Conservation (phyloP, 1,140 invertebrate species). For the Zaprionus ornatus region DNA sequence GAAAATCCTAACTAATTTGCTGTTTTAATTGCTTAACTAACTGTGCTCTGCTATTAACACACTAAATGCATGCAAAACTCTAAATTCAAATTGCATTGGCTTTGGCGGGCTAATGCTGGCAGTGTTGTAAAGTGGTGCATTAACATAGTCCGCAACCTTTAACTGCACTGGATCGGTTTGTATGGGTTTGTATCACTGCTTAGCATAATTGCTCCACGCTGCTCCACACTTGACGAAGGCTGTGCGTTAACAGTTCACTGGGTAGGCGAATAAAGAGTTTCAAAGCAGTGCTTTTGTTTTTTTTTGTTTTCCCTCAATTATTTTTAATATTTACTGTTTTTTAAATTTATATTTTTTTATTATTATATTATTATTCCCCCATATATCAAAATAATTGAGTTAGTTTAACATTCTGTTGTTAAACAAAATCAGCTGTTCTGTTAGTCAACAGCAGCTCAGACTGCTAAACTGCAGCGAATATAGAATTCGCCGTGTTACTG, state of each 20-base stretch:
- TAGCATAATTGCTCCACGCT: neutral
- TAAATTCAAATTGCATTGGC: neutral
- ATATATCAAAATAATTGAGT: neutral
- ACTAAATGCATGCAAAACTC: neutral
- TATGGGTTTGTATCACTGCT: conserved; percentile 2
- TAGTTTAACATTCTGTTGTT: neutral
- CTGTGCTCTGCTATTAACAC: conserved; percentile 36
- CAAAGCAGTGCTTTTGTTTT: too few relatives aligned
- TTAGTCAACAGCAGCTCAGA: conserved; percentile 7
- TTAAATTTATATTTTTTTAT: neutral
- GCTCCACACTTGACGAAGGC: neutral
- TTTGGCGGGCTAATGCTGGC: neutral
- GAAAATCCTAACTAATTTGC: conserved; percentile 57
- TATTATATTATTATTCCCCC: neutral
- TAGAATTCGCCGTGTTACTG: neutral
- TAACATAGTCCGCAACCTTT: neutral
- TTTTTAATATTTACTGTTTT: neutral
- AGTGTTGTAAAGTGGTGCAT: neutral
- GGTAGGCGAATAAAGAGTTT: neutral
- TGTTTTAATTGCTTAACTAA: conserved; percentile 53
- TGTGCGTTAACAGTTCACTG: neutral
- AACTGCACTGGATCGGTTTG: neutral
- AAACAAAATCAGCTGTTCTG: conserved; percentile 2
- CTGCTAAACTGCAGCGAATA: conserved; percentile 14
- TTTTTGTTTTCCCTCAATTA: neutral